phyloP scores from a whole-genome alignment of 2,797 vertebrate genomes.

The Tachyglossus aculeatus region DNA sequence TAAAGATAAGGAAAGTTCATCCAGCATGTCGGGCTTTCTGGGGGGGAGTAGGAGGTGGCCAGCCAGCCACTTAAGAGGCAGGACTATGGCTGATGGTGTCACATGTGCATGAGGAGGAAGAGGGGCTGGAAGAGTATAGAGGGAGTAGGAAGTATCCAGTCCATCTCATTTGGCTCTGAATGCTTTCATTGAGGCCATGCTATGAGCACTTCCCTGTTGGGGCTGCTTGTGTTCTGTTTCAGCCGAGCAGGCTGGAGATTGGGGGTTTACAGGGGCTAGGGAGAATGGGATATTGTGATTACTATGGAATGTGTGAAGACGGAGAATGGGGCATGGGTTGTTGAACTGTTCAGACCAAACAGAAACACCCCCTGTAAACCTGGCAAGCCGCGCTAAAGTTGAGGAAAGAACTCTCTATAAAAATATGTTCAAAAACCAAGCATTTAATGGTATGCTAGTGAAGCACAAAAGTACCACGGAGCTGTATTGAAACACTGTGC shows the following conservation, averaged over 20 bases:
- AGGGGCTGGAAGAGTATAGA: neutral
- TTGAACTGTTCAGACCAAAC: neutral
- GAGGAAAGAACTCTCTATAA: neutral
- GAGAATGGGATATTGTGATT: constrained; percentile 4
- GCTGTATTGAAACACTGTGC: neutral
- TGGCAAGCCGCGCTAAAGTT: neutral
- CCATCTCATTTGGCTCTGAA: constrained; percentile 35
- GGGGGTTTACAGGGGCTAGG: neutral
- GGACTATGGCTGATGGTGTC: too few species aligned
- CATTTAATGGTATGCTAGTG: neutral
- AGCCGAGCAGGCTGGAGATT: neutral
- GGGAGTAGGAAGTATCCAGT: neutral
- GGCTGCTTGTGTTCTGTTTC: neutral
- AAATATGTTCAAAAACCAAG: neutral
- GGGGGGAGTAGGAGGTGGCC: too few species aligned
- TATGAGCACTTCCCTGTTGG: constrained; percentile 9
- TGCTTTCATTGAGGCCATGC: constrained; percentile 28
- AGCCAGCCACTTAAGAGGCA: too few species aligned
- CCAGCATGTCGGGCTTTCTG: too few species aligned
- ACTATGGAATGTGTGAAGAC: neutral
- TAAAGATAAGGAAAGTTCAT: too few species aligned
- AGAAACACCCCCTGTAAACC: neutral
- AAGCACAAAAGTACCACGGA: neutral
- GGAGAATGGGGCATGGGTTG: neutral
- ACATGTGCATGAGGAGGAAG: neutral